Conservation (phyloP, 2,113 vertebrate species). For the Brachypodius melanocephalos region DNA sequence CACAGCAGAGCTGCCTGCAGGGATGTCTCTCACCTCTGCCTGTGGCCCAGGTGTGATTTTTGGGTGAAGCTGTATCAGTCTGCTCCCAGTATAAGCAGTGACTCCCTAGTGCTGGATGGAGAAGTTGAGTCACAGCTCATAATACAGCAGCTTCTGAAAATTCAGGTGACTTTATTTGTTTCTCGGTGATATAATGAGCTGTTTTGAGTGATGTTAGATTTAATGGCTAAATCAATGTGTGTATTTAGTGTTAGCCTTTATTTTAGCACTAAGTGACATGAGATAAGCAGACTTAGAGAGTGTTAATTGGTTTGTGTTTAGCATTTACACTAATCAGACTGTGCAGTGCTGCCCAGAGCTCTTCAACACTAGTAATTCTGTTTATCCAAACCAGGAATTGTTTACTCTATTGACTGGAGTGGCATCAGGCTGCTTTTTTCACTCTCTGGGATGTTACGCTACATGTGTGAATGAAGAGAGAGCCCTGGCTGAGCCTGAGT, state of each 20-base stretch:
- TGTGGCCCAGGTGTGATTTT: neutral
- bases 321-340: constrained; percentile 78
- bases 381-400: constrained; percentile 69
- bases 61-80: neutral
- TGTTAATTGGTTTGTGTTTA: constrained; percentile 82
- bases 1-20: neutral
- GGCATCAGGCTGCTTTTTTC: constrained; percentile 18
- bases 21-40: neutral
- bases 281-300: constrained; percentile 77
- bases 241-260: constrained; percentile 76
- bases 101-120: neutral
- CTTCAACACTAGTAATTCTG: constrained; percentile 67
- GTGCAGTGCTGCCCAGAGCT: constrained; percentile 68
- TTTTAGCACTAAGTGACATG: constrained; percentile 74
- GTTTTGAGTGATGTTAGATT: constrained; percentile 74
- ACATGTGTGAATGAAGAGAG: constrained; percentile 8
- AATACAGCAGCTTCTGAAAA: constrained; percentile 23
- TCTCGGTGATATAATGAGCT: constrained; percentile 60
- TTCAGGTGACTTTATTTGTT: constrained; percentile 64
- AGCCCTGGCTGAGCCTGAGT: neutral
- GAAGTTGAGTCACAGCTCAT: neutral
- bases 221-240: constrained; percentile 79
- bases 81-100: neutral
- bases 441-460: constrained; percentile 6
- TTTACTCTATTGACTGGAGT: constrained; percentile 72